Evolutionary conservation across 1,140 invertebrate genomes (phyloP).

Genomic region (Helicoverpa armigera): DNA sequence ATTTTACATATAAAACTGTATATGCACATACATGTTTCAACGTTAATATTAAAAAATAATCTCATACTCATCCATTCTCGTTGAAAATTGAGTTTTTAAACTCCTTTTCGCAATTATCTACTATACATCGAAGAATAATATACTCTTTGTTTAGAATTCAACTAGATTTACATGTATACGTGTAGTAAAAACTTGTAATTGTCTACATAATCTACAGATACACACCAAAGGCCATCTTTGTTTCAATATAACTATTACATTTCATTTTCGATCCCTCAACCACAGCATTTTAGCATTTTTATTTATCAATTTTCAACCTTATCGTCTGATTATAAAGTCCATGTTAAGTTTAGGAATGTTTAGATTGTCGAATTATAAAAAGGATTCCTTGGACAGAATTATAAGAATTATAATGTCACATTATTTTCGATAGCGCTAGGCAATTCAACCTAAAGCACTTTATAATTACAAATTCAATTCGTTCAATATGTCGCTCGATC

Average conservation of each 20-base stretch:
- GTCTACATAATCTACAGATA: conserved; percentile 31
- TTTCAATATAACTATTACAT: conserved; percentile 8
- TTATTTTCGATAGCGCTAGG: conserved; percentile 13
- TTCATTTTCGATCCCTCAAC: conserved; percentile 22
- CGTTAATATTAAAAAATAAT: conserved; percentile 32
- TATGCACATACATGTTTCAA: neutral
- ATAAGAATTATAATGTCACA: neutral
- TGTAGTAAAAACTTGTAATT: conserved; percentile 40
- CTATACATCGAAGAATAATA: conserved; percentile 48
- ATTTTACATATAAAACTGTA: neutral
- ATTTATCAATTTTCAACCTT: conserved; percentile 23
- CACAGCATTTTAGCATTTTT: neutral
- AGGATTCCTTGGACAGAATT: conserved; percentile 1
- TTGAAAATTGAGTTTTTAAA: conserved; percentile 21
- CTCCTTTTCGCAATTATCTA: conserved; percentile 10
- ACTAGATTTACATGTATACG: conserved; percentile 34
- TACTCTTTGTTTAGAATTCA: conserved; percentile 36
- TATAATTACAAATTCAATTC: neutral
- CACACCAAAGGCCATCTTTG: conserved; percentile 42
- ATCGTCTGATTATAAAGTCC: conserved; percentile 19
- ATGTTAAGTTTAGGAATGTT: conserved; percentile 40
- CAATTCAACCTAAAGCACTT: conserved; percentile 11
- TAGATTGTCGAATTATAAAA: conserved; percentile 41
- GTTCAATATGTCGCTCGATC: conserved; percentile 28
- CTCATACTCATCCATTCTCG: conserved; percentile 7